These are phyloP conservation scores for Tursiops truncatus DNA, from an alignment of 2,113 vertebrate species.

Conservation along the genomic window DNA sequence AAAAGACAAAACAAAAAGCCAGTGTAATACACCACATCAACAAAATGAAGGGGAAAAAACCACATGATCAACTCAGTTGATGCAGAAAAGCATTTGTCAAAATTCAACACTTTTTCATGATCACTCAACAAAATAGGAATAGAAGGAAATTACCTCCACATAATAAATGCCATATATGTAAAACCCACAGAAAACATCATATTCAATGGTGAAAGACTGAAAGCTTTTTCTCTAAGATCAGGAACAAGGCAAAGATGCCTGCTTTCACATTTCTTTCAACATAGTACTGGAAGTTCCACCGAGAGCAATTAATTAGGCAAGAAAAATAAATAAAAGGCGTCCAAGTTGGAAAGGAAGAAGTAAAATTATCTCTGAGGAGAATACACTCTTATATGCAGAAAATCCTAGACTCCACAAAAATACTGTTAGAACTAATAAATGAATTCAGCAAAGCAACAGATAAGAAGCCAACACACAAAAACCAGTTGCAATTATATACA, in stretches of 20 bases:
- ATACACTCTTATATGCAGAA: not conserved
- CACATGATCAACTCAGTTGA: not conserved
- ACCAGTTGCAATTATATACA: not conserved
- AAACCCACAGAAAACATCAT: not conserved
- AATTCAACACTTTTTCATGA: not conserved
- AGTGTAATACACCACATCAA: not conserved
- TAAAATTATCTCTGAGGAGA: not conserved
- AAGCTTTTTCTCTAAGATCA: not conserved
- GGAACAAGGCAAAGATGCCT: not conserved
- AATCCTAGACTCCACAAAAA: not conserved
- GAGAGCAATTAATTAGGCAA: not conserved
- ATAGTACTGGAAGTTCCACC: not conserved
- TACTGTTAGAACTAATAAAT: not conserved
- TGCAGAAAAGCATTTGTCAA: not conserved
- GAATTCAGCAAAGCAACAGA: not conserved
- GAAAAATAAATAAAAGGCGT: not conserved
- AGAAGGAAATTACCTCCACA: not conserved
- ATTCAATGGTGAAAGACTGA: not conserved
- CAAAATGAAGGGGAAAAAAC: not conserved
- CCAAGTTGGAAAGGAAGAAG: not conserved
- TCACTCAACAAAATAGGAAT: not conserved
- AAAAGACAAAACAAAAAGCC: too few relatives aligned
- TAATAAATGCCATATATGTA: not conserved
- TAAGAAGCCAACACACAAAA: not conserved
- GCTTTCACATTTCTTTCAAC: not conserved